These are phyloP conservation scores for Diplolepis rosae DNA, from an alignment of 2,888 invertebrate species.

Conservation along the genomic window DNA sequence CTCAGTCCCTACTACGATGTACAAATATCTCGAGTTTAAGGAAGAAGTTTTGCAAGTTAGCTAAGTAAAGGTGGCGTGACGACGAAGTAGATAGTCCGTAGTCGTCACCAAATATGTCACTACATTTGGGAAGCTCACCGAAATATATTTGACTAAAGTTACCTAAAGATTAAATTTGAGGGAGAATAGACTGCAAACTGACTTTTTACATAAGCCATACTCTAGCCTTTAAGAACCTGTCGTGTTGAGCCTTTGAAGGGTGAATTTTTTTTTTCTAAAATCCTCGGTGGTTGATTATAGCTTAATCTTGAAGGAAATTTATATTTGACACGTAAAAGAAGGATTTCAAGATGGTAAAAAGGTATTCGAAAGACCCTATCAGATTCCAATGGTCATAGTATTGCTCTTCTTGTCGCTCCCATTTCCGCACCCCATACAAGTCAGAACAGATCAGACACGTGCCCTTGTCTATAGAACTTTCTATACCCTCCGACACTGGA, in stretches of 20 bases:
- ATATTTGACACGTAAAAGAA: not conserved
- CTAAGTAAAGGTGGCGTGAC: constrained; percentile 26
- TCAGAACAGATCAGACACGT: constrained; percentile 30
- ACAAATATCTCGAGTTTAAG: not conserved
- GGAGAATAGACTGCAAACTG: constrained; percentile 2
- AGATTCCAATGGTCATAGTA: constrained; percentile 27
- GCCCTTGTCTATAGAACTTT: constrained; percentile 32
- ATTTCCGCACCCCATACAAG: constrained; percentile 25
- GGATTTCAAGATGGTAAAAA: not conserved
- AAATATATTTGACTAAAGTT: constrained; percentile 34
- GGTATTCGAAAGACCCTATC: not conserved
- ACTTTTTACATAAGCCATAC: not conserved
- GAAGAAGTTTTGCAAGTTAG: not conserved
- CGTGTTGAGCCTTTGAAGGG: not conserved
- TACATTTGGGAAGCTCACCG: constrained; percentile 48
- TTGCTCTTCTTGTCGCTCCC: constrained; percentile 8
- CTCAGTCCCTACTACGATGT: not conserved
- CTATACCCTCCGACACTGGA: constrained; percentile 35
- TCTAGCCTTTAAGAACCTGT: constrained; percentile 20
- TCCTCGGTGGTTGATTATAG: not conserved
- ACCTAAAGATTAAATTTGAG: constrained; percentile 33
- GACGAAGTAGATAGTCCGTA: constrained; percentile 21
- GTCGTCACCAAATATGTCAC: constrained; percentile 36
- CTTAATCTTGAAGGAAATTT: not conserved
- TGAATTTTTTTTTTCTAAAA: not conserved